Percentiles rank a stretch among this genome's conserved stretches.
Conservation (phyloP, 2,888 invertebrate genomes). For the Spisula subtruncata region DNA sequence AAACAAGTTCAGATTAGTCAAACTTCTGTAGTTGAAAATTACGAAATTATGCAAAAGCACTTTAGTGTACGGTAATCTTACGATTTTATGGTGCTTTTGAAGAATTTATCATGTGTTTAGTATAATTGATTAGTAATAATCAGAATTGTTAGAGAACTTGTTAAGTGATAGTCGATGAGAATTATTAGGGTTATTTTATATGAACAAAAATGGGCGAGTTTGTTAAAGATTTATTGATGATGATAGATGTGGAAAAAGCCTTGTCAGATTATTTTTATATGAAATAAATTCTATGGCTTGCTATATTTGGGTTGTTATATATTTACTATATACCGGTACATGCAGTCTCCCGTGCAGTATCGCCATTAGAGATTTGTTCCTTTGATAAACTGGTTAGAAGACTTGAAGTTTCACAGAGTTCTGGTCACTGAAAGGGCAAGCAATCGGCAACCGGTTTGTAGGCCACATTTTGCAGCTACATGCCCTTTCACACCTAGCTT, state of each 20-base stretch:
- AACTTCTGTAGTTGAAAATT: neutral
- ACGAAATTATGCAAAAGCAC: neutral
- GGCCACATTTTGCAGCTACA: too few relatives aligned
- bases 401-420: too few relatives aligned
- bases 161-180: neutral
- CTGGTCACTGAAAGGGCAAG: too few relatives aligned
- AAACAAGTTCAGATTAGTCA: too few relatives aligned
- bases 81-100: neutral
- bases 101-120: neutral
- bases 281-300: constrained; percentile 49
- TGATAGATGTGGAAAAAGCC: constrained; percentile 34
- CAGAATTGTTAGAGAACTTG: neutral
- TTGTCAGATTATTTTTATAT: constrained; percentile 50
- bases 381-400: too few relatives aligned
- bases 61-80: neutral
- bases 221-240: constrained; percentile 43
- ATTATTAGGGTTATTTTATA: neutral
- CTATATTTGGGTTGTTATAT: neutral
- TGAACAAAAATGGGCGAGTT: constrained; percentile 23
- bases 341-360: too few relatives aligned
- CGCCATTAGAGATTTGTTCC: too few relatives aligned
- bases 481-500: too few relatives aligned
- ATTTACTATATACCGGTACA: neutral
- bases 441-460: too few relatives aligned
- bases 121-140: neutral